These are phyloP conservation scores for Sinotaia quadrata DNA, from an alignment of 2,888 invertebrate genomes.

Conservation along the genomic window DNA sequence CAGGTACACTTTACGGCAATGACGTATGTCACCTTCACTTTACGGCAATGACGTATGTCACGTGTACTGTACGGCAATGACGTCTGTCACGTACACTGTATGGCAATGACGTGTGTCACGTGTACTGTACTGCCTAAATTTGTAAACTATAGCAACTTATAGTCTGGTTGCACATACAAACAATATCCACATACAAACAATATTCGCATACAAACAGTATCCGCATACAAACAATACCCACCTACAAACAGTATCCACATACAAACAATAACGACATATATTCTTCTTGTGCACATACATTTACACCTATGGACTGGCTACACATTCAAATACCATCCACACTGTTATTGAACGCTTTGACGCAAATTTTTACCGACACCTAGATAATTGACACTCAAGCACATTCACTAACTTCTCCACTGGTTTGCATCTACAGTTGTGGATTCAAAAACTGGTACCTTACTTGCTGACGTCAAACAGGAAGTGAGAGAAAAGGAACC, in stretches of 20 bases:
- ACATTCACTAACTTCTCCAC: too few relatives aligned
- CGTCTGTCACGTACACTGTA: too few relatives aligned
- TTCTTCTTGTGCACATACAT: neutral
- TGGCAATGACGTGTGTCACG: neutral
- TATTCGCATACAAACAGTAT: neutral
- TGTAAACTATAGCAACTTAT: neutral
- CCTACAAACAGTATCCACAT: neutral
- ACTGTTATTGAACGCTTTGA: too few relatives aligned
- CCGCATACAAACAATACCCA: neutral
- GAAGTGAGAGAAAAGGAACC: slow-evolving; percentile 33
- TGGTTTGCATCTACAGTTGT: slow-evolving; percentile 29
- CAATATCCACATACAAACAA: neutral
- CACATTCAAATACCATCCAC: too few relatives aligned
- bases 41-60: neutral
- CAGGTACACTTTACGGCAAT: too few relatives aligned
- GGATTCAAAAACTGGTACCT: slow-evolving; percentile 36
- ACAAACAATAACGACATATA: neutral
- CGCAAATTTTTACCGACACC: too few relatives aligned
- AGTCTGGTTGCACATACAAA: neutral
- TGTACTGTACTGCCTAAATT: too few relatives aligned
- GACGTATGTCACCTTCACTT: neutral
- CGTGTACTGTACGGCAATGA: too few relatives aligned
- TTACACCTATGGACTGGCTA: neutral
- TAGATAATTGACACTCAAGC: neutral
- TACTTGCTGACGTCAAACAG: slow-evolving; percentile 44